Base-by-base conservation (phyloP, 1,140 invertebrate species). In the Drosophila micromelanica region DNA sequence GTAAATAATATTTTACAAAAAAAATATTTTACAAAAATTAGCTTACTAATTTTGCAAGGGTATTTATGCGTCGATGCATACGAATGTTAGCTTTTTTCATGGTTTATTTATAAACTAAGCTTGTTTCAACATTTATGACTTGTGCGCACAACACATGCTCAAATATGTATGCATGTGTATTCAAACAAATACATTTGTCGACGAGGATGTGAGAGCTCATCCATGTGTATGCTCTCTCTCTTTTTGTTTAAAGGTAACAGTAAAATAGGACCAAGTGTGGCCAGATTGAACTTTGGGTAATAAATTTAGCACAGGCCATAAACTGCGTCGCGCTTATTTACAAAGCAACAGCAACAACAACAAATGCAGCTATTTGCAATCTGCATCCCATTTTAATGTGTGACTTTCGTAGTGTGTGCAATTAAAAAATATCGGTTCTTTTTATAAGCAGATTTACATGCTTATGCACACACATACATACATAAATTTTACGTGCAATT, bases 281-380 rank as follows among this genome's bases (percentile, higher is more conserved):
- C 48, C 74, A 48, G 60, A 67, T 61, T 87, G 75, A 86, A 82
- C 82, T 86, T 86, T 86, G 82, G 37, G 51, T 81, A 82, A 75
- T 81, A 87, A 87, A 82, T 82, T 81, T 87, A 86, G 82, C 71
- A 40, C 73, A 65, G 37, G 62, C 57, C 43, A 73, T 59, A 63
- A 89, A 87, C 69, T 87, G 64, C 82, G 82, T 35, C 76, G 82
- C 69, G 79, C 72, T 76, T 87, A 76, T 81, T 73, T 87, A 85
- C 72, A 78, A 74, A 77, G 56, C 71, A 73, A 27, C 48, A 9
- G 15, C 17, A 68, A 57, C 49, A 43, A 46, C 46, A 60, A 54
- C 49, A 23, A 27, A 49, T 63, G 23, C 17, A 56, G 42, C 59
- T 62, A 68, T 69, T 61, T 69, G 64, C 61, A 73, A 73, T 68